phyloP scores from a whole-genome alignment of 2,888 invertebrate genomes.

The Calliphora vomitoria region DNA sequence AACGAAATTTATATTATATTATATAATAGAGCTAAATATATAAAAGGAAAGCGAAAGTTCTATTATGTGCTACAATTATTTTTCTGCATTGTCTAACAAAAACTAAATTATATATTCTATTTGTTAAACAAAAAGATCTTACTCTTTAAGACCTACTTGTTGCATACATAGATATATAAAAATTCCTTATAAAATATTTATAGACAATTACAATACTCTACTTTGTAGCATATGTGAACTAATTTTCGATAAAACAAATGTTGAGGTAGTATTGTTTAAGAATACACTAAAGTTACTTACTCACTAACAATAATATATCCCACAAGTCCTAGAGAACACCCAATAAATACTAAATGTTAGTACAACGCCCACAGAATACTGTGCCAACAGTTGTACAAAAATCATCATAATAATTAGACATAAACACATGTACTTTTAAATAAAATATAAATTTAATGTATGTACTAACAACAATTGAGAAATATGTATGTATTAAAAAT shows the following conservation, averaged over 20 bases:
- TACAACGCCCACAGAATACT: not conserved
- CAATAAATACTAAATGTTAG: not conserved
- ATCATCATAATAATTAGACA: conserved; percentile 11
- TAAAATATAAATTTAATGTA: too few relatives aligned
- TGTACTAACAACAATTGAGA: too few relatives aligned
- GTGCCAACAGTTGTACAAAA: conserved; percentile 17
- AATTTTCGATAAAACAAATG: not conserved
- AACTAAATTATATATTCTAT: too few relatives aligned
- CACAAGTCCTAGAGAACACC: not conserved
- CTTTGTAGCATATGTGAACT: not conserved
- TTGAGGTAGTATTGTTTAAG: not conserved
- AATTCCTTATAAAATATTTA: not conserved
- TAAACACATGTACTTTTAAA: not conserved
- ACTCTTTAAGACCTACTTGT: too few relatives aligned
- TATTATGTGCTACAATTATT: too few relatives aligned
- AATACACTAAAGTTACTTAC: not conserved
- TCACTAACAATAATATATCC: not conserved
- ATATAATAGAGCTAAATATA: too few relatives aligned
- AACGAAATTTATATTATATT: too few relatives aligned
- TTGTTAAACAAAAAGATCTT: too few relatives aligned
- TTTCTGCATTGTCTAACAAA: too few relatives aligned
- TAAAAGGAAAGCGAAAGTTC: too few relatives aligned
- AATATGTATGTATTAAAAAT: not conserved
- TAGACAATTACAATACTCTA: not conserved
- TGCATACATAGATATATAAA: not conserved